phyloP scores from a whole-genome alignment of 2,113 vertebrate species.

The Trichomycterus rosablanca region DNA sequence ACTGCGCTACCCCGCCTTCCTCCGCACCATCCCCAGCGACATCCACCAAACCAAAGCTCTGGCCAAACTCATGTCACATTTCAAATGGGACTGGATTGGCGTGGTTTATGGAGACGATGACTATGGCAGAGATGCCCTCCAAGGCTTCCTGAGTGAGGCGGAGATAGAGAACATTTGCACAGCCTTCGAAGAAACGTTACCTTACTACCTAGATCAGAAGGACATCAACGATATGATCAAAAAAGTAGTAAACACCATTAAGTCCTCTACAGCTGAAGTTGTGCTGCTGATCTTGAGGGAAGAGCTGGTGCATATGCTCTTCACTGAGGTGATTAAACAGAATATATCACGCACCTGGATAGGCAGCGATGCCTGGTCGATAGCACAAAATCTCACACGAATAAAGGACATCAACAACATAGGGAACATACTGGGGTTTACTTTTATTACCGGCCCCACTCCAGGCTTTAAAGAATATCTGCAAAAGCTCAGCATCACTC shows the following conservation, averaged over 20 bases:
- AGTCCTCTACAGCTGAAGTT: slow-evolving; percentile 49
- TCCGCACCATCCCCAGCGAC: slow-evolving; percentile 66
- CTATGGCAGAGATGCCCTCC: slow-evolving; percentile 57
- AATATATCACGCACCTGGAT: slow-evolving; percentile 60
- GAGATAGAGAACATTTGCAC: slow-evolving; percentile 48
- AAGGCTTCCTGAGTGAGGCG: slow-evolving; percentile 50
- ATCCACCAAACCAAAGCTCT: slow-evolving; percentile 59
- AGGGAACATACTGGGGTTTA: slow-evolving; percentile 62
- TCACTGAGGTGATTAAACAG: slow-evolving; percentile 50
- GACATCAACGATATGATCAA: slow-evolving; percentile 14
- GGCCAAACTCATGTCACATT: slow-evolving; percentile 50
- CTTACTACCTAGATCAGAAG: slow-evolving; percentile 41
- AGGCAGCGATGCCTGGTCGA: slow-evolving; percentile 61
- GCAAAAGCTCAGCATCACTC: slow-evolving; percentile 43
- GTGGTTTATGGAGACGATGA: slow-evolving; percentile 61
- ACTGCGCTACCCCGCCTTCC: slow-evolving; percentile 50
- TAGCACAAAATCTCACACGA: slow-evolving; percentile 29
- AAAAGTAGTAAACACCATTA: slow-evolving; percentile 42
- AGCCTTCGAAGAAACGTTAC: slow-evolving; percentile 52
- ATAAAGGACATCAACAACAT: slow-evolving; percentile 57
- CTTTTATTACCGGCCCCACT: slow-evolving; percentile 46
- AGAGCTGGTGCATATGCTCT: slow-evolving; percentile 52
- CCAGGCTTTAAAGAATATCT: slow-evolving; percentile 56
- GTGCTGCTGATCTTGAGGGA: slow-evolving; percentile 57
- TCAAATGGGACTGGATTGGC: slow-evolving; percentile 63